Base-by-base conservation (phyloP, 1,140 invertebrate genomes). In the Eurosta solidaginis region DNA sequence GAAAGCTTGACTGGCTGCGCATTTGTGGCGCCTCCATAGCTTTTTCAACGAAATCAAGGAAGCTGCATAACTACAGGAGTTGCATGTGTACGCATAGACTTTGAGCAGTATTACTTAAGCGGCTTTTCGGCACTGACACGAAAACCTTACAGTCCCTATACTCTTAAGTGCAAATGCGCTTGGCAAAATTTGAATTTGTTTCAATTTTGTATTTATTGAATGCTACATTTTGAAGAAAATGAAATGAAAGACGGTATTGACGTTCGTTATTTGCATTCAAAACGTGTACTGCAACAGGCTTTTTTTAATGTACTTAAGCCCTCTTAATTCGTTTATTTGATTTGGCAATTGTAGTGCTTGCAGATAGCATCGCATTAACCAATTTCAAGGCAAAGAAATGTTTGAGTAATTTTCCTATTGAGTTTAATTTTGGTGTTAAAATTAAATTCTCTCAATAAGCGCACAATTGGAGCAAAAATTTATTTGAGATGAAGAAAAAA, bases 161-260 rank as follows among this genome's bases (percentile, higher is more conserved):
- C 14, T 17, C n/a, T 4, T 29, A 36, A 33, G 27, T 59, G 29
- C 54, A 59, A 59, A 59, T 33, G 29, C n/a, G 20, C 5, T 59
- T 59, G 25, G 25, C 2, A 4, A 36, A 3, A 54, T 54, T 54
- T 20, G 10, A 3, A 54, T 54, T 54, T 59, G 54, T 59, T 29
- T 33, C 54, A 59, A 59, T 36, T 59, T 33, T 59, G 52, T 59
- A 12, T 59, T 59, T 59, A 59, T 59, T 59, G 52, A 59, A 59
- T 59, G 27, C 3, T 59, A 59, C 52, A 59, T 59, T 59, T 59
- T 1, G 22, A 25, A 25, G 27, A 27, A 59, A 59, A 33, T 29
- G 9, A 33, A 59, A 29, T 36, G 25, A 59, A n/a, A 49, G 25
- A 5, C 52, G 29, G 29, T 59, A 29, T 6, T 20, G 52, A 10